phyloP scores from a whole-genome alignment of 2,797 vertebrate species.

The Leptodactylus fallax region DNA sequence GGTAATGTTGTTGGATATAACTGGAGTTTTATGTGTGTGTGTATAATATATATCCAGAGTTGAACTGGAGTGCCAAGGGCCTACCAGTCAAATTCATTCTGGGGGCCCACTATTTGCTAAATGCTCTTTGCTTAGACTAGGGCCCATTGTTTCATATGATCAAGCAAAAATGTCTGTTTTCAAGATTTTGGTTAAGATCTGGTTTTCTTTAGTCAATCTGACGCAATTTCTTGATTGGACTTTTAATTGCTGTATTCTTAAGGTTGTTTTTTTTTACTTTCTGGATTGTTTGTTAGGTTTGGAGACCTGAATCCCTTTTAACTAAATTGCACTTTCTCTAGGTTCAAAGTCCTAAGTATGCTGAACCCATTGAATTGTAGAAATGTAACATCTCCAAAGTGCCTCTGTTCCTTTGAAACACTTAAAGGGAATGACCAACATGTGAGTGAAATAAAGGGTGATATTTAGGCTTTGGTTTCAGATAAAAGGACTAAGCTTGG shows the following conservation, averaged over 20 bases:
- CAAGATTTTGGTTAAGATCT: too few relatives aligned
- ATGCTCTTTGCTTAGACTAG: too few relatives aligned
- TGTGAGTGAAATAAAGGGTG: constrained; percentile 78
- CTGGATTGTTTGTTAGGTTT: constrained; percentile 67
- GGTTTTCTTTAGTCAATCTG: too few relatives aligned
- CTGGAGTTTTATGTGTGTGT: too few relatives aligned
- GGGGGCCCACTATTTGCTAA: too few relatives aligned
- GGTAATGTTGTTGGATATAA: too few relatives aligned
- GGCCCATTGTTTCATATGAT: too few relatives aligned
- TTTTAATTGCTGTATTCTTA: constrained; percentile 55
- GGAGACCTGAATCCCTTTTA: constrained; percentile 65
- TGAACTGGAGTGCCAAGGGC: too few relatives aligned
- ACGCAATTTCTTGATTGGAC: constrained; percentile 33
- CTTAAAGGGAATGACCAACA: constrained; percentile 69
- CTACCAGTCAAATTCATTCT: too few relatives aligned
- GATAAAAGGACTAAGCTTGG: constrained; percentile 77
- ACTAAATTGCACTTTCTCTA: constrained; percentile 68
- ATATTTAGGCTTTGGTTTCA: constrained; percentile 77
- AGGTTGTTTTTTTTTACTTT: constrained; percentile 6
- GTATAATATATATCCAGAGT: too few relatives aligned
- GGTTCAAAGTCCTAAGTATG: constrained; percentile 77
- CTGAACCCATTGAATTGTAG: constrained; percentile 75
- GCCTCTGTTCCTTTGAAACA: constrained; percentile 69
- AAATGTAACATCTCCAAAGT: constrained; percentile 75
- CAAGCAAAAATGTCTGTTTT: too few relatives aligned